Conservation (phyloP, 2,888 invertebrate species). For the Lypha dubia region DNA sequence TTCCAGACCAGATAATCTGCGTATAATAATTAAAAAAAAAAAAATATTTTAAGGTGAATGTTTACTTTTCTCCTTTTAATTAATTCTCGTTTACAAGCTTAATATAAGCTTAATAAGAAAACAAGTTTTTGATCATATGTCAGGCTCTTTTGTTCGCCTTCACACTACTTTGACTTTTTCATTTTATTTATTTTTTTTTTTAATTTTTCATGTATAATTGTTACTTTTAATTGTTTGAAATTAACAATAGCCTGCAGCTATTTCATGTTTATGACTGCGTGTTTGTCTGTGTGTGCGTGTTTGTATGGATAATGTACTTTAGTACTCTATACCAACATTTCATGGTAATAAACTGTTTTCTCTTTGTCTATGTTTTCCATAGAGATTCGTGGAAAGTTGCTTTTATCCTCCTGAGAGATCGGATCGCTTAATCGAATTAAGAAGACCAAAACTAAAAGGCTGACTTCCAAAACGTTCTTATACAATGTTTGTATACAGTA, state of each 20-base stretch:
- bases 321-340: neutral
- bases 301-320: neutral
- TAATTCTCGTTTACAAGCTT: conserved; percentile 31
- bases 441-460: too few species aligned
- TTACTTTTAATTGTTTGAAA: conserved; percentile 57
- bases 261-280: conserved; percentile 10
- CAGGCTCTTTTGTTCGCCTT: neutral
- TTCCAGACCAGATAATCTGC: conserved; percentile 92
- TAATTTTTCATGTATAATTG: conserved; percentile 24
- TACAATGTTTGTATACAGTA: too few species aligned
- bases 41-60: conserved; percentile 2
- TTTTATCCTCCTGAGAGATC: too few species aligned
- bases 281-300: neutral
- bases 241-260: conserved; percentile 34
- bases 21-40: neutral
- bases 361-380: too few species aligned
- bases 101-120: conserved; percentile 46
- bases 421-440: too few species aligned
- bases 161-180: neutral
- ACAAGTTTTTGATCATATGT: conserved; percentile 11
- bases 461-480: too few species aligned
- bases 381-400: too few species aligned
- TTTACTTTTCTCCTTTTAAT: neutral
- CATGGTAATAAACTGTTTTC: too few species aligned
- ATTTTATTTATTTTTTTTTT: neutral